Evolutionary conservation across 2,797 vertebrate species (phyloP).

Genomic region (Sebastes reedi): DNA sequence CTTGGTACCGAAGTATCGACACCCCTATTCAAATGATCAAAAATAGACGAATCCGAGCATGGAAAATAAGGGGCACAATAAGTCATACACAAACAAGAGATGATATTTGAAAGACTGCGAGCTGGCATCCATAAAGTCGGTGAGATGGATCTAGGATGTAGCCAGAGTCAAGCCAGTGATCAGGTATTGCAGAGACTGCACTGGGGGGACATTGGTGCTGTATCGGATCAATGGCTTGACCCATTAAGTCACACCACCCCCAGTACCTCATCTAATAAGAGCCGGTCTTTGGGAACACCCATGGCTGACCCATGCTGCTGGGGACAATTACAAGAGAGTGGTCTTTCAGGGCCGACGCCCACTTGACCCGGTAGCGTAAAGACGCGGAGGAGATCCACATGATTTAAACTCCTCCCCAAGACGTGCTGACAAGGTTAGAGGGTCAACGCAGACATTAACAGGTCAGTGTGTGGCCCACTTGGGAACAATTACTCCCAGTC

Average conservation of each 20-base stretch:
- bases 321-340: slow-evolving; percentile 85
- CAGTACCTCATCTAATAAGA: slow-evolving; percentile 71
- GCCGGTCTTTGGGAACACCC: slow-evolving; percentile 70
- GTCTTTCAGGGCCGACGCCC: slow-evolving; percentile 86
- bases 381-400: slow-evolving; percentile 86
- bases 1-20: neutral
- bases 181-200: slow-evolving; percentile 8
- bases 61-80: neutral
- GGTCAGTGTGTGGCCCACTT: slow-evolving; percentile 98
- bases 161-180: slow-evolving; percentile 10
- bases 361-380: slow-evolving; percentile 90
- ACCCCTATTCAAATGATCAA: neutral
- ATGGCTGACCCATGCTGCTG: slow-evolving; percentile 74
- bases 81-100: neutral
- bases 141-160: neutral
- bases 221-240: slow-evolving; percentile 74
- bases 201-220: slow-evolving; percentile 24
- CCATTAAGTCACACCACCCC: slow-evolving; percentile 71
- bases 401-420: slow-evolving; percentile 95
- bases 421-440: slow-evolving; percentile 98
- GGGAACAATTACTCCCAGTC: slow-evolving; percentile 99
- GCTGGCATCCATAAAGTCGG: neutral
- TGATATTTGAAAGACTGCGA: neutral
- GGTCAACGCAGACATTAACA: slow-evolving; percentile 98
- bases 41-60: neutral